phyloP scores from a whole-genome alignment of 2,888 invertebrate species.

The Oxycera nigricornis region DNA sequence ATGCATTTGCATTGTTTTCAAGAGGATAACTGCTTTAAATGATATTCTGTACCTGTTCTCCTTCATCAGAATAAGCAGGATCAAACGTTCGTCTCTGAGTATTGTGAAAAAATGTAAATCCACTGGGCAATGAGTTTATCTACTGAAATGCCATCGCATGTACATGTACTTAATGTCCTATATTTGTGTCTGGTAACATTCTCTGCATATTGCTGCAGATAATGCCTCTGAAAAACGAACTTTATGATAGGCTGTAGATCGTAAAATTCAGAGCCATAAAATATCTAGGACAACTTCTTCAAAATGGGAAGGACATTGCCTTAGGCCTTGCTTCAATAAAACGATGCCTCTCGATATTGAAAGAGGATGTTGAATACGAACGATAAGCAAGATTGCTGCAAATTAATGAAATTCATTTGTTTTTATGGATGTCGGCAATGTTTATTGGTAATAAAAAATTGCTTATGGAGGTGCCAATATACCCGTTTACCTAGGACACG shows the following conservation, averaged over 20 bases:
- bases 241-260: slow-evolving; percentile 23
- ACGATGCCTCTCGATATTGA: neutral
- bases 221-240: neutral
- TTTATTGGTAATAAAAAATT: slow-evolving; percentile 27
- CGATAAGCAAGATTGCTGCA: neutral
- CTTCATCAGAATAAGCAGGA: too few relatives aligned
- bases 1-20: too few relatives aligned
- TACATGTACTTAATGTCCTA: too few relatives aligned
- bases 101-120: too few relatives aligned
- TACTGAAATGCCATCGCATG: too few relatives aligned
- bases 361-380: neutral
- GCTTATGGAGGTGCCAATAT: slow-evolving; percentile 35
- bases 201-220: neutral
- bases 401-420: slow-evolving; percentile 39
- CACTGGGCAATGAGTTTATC: too few relatives aligned
- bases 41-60: too few relatives aligned
- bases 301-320: slow-evolving; percentile 30
- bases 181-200: too few relatives aligned
- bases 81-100: too few relatives aligned
- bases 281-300: slow-evolving; percentile 17
- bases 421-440: slow-evolving; percentile 30
- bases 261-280: slow-evolving; percentile 29
- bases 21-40: too few relatives aligned
- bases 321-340: neutral
- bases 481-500: neutral